Evolutionary conservation across 2,113 vertebrate genomes (phyloP), one percentile per base, ranked within the genome.

Genomic region (Pungitius pungitius): DNA sequence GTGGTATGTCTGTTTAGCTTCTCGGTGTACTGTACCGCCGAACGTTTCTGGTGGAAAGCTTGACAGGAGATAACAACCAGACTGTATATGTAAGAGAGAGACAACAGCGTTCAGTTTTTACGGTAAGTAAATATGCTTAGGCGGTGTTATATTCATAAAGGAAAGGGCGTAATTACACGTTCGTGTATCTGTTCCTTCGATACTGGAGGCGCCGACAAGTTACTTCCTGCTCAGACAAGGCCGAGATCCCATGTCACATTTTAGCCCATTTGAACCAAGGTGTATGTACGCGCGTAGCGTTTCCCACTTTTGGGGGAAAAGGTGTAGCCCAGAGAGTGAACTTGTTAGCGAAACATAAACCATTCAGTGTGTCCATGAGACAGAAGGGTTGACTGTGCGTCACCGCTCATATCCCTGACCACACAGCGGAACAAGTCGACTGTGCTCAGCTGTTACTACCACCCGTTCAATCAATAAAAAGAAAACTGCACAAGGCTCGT

Each of bases 151-250:
- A 74, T 80, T 51, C n/a, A 5, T 24, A 3, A 66, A 24, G 54
- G 49, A 4, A 64, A 49, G 3, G n/a, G 1, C 1, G 27, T 26
- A 37, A 63, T 61, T 22, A 24, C 56, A 30, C 18, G 33, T 62
- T 68, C 73, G 30, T 77, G 67, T n/a, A 66, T 47, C 40, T 55
- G 51, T 40, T 73, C 27, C 61, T 83, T 86, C 73, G 75, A 59
- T 22, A 54, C 77, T 69, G 83, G 80, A 67, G 55, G 74, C 86
- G 90, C 76, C 77, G 85, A 84, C 82, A 85, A 85, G 81, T 91
- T 88, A 95, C 93, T 95, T 95, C 94, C 94, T 94, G 93, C 77
- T 94, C 86, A 66, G 73, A 86, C 72, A 82, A 93, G 92, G 90
- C 92, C 92, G 73, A 85, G 35, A 86, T 83, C 76, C 87, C 78